phyloP scores from a whole-genome alignment of 2,797 vertebrate species.

The Megaceryle alcyon region DNA sequence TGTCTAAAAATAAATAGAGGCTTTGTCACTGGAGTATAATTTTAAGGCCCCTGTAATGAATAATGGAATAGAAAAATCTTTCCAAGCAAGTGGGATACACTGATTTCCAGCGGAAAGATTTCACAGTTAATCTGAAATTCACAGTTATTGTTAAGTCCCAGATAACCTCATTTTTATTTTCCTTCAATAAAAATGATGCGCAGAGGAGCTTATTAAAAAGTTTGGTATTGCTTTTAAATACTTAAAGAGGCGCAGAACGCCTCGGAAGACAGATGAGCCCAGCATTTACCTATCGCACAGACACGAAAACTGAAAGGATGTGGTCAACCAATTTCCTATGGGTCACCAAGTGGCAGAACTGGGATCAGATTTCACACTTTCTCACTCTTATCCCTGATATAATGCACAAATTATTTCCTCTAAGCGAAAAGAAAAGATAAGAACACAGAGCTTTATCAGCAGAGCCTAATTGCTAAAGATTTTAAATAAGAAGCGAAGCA shows the following conservation, averaged over 20 bases:
- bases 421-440: constrained; percentile 38
- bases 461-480: constrained; percentile 35
- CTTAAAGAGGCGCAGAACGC: neutral
- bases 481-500: neutral
- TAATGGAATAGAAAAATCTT: constrained; percentile 42
- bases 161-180: constrained; percentile 25
- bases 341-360: constrained; percentile 2
- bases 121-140: constrained; percentile 51
- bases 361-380: constrained; percentile 34
- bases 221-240: neutral
- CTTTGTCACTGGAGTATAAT: constrained; percentile 60
- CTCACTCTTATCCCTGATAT: neutral
- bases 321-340: constrained; percentile 7
- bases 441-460: constrained; percentile 7
- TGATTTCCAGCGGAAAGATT: constrained; percentile 51
- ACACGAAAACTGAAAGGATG: neutral
- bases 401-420: constrained; percentile 54
- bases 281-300: neutral
- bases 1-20: constrained; percentile 64
- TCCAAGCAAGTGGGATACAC: constrained; percentile 43
- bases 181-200: neutral
- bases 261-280: neutral
- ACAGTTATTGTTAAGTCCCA: neutral
- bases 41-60: constrained; percentile 58
- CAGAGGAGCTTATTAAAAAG: neutral